phyloP scores from a whole-genome alignment of 1,140 invertebrate genomes.

The Caenorhabditis brenneri region DNA sequence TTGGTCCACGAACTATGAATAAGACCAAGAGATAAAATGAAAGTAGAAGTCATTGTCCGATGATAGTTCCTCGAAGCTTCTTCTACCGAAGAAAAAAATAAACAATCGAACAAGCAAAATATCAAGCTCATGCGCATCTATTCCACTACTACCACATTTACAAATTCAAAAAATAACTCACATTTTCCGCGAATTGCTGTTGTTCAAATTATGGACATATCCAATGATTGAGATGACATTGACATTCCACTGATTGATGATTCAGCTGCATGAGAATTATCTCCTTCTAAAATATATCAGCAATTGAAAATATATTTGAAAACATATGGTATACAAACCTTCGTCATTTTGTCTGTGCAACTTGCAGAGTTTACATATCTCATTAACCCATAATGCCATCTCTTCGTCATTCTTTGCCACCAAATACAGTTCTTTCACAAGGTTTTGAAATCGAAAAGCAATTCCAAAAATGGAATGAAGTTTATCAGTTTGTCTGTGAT shows the following conservation, averaged over 20 bases:
- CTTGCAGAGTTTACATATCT: conserved; percentile 4
- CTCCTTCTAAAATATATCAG: background rate
- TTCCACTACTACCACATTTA: background rate
- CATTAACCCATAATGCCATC: conserved; percentile 9
- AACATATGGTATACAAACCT: background rate
- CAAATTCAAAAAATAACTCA: background rate
- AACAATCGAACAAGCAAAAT: no score
- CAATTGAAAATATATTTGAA: background rate
- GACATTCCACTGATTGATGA: conserved; percentile 23
- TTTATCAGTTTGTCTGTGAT: background rate
- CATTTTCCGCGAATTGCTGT: background rate
- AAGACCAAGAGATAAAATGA: no score
- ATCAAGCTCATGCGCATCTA: no score
- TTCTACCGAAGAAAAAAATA: no score
- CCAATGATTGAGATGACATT: conserved; percentile 10
- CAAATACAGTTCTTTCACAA: conserved; percentile 13
- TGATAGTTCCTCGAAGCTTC: no score
- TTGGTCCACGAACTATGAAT: no score
- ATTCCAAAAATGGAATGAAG: conserved; percentile 14
- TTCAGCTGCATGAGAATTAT: background rate
- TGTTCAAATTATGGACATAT: conserved; percentile 1
- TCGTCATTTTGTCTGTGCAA: conserved; percentile 19
- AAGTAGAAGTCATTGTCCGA: no score
- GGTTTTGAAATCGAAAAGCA: background rate
- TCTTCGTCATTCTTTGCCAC: conserved; percentile 23